Evolutionary conservation across 2,888 invertebrate genomes (phyloP), one percentile per base, ranked within the genome.

Genomic region (Agrilus cyanescens): DNA sequence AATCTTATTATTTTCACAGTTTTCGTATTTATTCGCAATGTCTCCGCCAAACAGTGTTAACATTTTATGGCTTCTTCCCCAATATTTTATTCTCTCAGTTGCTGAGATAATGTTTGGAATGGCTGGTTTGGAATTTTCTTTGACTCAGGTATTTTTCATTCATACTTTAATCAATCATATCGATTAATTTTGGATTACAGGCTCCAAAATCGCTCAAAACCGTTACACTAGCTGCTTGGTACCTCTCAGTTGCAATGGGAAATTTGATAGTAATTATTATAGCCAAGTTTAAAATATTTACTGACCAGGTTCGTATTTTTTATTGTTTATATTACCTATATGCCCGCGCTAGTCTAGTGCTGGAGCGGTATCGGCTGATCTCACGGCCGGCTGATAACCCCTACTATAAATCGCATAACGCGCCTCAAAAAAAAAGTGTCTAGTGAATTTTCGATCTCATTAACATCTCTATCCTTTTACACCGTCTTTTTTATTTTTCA

Each of bases 21-120:
- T 73, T 32, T 71, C 73, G 1, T 72, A 73, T 35, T 61, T 78
- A 15, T 76, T 73, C 51, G 72, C 73, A 1, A 75, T 80, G 54
- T 76, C 78, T 33, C 71, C 74, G 0, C 75, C 80, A 12, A 83
- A 82, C 58, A 74, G 74, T 18, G 65, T 85, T 4, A 76, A 78
- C 47, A 77, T 86, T 55, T 63, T 76, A 3, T 85, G 80, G 82
- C 76, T 85, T 51, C 65, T 86, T 16, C 87, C 87, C 0, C 88
- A 89, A 62, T 88, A 87, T 59, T 61, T 86, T 30, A 67, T 87
- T 10, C 79, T 90, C 41, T 86, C 88, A 0, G 61, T 81, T 3
- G 87, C 83, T 0, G 89, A 90, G 67, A 80, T 88, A 35, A 76
- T 89, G 71, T 85, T 89, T 58, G 84, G 85, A 1, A 78, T 88